Conservation (phyloP, 1,140 invertebrate species). For the Hyles euphorbiae region DNA sequence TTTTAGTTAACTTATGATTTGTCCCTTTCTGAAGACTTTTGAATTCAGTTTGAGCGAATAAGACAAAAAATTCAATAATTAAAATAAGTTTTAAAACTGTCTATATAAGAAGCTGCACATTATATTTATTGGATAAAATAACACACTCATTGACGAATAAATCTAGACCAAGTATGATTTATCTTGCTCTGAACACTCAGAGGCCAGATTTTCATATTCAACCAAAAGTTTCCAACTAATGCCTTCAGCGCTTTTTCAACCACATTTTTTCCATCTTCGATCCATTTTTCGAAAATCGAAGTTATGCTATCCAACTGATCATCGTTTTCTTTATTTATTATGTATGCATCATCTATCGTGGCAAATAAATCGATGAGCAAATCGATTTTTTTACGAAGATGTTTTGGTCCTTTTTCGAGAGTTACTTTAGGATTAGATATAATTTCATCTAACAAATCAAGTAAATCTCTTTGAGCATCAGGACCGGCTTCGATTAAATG, state of each 20-base stretch:
- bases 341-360: constrained; percentile 33
- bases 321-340: constrained; percentile 28
- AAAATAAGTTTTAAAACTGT: too few species aligned
- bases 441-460: constrained; percentile 41
- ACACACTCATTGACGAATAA: constrained; percentile 12
- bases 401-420: constrained; percentile 17
- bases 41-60: too few species aligned
- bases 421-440: constrained; percentile 28
- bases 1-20: too few species aligned
- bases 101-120: too few species aligned
- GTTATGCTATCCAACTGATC: constrained; percentile 25
- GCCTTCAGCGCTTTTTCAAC: constrained; percentile 23
- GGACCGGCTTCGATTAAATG: constrained; percentile 18
- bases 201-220: constrained; percentile 38
- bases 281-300: constrained; percentile 23
- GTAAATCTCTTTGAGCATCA: constrained; percentile 25
- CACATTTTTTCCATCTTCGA: constrained; percentile 13
- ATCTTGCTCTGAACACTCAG: constrained; percentile 25
- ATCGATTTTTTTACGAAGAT: constrained; percentile 17
- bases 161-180: constrained; percentile 28
- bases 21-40: too few species aligned
- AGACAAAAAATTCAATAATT: too few species aligned
- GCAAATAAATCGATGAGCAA: constrained; percentile 26
- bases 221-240: constrained; percentile 29
- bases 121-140: too few species aligned